These are phyloP conservation scores for Burhinus bistriatus DNA, from an alignment of 2,113 vertebrate species.

Conservation along the genomic window DNA sequence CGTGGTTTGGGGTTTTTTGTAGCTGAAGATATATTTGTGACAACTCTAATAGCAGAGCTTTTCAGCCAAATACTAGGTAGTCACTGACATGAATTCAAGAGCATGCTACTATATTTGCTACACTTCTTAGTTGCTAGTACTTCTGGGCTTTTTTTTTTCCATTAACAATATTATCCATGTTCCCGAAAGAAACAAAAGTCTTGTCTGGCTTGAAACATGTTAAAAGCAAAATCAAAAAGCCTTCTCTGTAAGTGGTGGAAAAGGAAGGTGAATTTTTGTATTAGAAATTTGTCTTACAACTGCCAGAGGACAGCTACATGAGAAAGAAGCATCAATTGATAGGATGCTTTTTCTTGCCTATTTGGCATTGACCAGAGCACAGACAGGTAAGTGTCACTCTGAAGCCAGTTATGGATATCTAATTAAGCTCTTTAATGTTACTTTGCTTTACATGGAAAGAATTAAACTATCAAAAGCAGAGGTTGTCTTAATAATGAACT, in stretches of 20 bases:
- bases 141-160: not conserved
- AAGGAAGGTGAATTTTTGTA: not conserved
- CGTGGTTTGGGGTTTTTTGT: not conserved
- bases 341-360: not conserved
- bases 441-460: not conserved
- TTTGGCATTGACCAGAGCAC: not conserved
- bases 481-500: not conserved
- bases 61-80: not conserved
- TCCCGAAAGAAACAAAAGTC: not conserved
- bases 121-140: not conserved
- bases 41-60: not conserved
- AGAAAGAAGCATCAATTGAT: not conserved
- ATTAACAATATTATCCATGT: not conserved
- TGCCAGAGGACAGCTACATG: not conserved
- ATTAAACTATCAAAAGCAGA: not conserved
- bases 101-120: not conserved
- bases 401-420: not conserved
- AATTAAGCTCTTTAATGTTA: not conserved
- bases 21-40: not conserved
- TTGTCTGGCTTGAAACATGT: not conserved
- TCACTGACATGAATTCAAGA: not conserved
- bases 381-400: not conserved
- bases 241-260: not conserved
- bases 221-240: not conserved
- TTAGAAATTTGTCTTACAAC: not conserved